phyloP scores from a whole-genome alignment of 2,113 vertebrate species.

The Dicrurus megarhynchus region DNA sequence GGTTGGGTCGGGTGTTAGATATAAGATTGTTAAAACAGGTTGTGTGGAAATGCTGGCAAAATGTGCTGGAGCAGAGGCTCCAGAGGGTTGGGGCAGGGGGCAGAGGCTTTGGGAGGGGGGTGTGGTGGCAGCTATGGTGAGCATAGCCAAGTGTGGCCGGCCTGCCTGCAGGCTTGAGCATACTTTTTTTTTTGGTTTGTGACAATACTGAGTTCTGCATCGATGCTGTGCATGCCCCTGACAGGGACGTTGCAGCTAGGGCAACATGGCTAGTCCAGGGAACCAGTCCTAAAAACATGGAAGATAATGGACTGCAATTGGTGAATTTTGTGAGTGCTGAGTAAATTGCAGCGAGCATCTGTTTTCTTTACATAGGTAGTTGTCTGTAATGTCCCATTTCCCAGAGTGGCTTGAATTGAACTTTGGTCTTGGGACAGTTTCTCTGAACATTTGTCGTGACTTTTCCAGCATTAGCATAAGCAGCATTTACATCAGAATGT shows the following conservation, averaged over 20 bases:
- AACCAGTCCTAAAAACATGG: not conserved
- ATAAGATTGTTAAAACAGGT: not conserved
- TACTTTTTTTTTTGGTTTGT: not conserved
- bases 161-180: not conserved
- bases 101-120: not conserved
- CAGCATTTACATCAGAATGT: not conserved
- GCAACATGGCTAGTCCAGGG: rapidly evolving
- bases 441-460: not conserved
- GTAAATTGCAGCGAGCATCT: not conserved
- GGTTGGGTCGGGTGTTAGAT: not conserved
- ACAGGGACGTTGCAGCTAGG: not conserved
- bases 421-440: not conserved
- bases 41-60: not conserved
- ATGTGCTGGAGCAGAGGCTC: not conserved
- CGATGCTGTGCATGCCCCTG: not conserved
- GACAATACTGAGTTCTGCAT: not conserved
- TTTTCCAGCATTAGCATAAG: not conserved
- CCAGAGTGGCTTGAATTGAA: not conserved
- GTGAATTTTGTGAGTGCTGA: not conserved
- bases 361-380: not conserved
- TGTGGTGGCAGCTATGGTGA: not conserved
- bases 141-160: not conserved
- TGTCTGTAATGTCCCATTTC: not conserved
- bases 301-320: not conserved
- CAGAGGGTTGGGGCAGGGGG: not conserved